Conservation (phyloP, 2,888 invertebrate species). For the Poecilobothrus nobilitatus region DNA sequence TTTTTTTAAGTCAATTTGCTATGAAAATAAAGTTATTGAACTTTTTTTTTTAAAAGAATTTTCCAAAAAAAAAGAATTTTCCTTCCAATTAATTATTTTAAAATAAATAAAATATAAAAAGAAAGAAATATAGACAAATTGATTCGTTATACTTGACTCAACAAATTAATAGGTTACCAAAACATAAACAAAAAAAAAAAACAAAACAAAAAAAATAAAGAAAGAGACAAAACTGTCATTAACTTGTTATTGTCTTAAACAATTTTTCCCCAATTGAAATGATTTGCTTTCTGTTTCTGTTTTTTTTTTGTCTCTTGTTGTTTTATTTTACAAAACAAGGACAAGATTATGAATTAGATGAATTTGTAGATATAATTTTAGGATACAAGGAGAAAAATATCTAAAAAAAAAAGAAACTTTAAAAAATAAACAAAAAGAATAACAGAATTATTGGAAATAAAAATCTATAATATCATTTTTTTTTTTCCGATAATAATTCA, state of each 20-base stretch:
- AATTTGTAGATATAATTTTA: not conserved
- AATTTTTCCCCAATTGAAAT: not conserved
- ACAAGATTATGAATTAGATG: not conserved
- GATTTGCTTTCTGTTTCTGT: not conserved
- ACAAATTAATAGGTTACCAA: not conserved
- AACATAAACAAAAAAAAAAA: not conserved
- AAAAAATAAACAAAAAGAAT: not conserved
- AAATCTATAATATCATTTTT: not conserved
- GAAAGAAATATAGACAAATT: not conserved
- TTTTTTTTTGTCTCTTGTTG: not conserved
- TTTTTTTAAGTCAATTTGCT: too few relatives aligned
- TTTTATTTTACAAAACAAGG: not conserved
- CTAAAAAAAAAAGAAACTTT: not conserved
- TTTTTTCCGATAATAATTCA: not conserved
- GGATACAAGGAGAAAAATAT: not conserved
- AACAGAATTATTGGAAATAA: not conserved
- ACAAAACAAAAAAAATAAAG: too few relatives aligned
- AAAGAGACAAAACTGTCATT: not conserved
- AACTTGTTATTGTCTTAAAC: not conserved
- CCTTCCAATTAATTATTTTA: too few relatives aligned
- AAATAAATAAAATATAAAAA: too few relatives aligned
- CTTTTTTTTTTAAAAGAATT: too few relatives aligned
- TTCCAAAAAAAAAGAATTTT: too few relatives aligned
- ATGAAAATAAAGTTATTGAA: too few relatives aligned
- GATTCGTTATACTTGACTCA: conserved; percentile 3